Conservation (phyloP, 1,140 invertebrate species). For the Helicorthomorpha holstii region DNA sequence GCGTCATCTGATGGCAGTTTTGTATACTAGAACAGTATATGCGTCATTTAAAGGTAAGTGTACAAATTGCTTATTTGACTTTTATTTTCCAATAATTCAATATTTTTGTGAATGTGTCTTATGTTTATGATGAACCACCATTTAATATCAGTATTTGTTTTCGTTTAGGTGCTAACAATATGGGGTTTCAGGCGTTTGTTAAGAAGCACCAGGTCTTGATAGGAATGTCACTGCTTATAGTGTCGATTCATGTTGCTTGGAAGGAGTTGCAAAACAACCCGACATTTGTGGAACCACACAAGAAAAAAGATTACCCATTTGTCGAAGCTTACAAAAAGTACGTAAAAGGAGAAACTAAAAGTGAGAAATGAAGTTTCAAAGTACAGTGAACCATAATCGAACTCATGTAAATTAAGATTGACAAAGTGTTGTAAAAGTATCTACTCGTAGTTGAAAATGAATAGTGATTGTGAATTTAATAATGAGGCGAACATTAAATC, state of each 20-base stretch:
- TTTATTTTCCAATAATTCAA: no score
- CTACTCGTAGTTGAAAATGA: not conserved
- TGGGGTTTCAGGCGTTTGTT: not conserved
- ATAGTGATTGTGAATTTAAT: not conserved
- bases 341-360: not conserved
- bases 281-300: not conserved
- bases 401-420: not conserved
- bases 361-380: not conserved
- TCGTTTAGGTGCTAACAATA: no score
- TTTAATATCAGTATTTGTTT: no score
- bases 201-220: not conserved
- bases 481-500: not conserved
- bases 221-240: not conserved
- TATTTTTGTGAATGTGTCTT: no score
- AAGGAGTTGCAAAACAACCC: constrained; percentile 3
- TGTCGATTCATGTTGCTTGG: constrained; percentile 3
- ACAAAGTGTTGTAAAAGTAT: not conserved
- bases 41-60: no score
- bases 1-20: no score
- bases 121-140: no score
- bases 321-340: not conserved
- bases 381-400: not conserved
- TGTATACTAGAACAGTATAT: no score
- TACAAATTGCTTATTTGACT: no score
- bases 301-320: constrained; percentile 1